Evolutionary conservation across 1,140 invertebrate species (phyloP).

Genomic region (Venturia canescens): DNA sequence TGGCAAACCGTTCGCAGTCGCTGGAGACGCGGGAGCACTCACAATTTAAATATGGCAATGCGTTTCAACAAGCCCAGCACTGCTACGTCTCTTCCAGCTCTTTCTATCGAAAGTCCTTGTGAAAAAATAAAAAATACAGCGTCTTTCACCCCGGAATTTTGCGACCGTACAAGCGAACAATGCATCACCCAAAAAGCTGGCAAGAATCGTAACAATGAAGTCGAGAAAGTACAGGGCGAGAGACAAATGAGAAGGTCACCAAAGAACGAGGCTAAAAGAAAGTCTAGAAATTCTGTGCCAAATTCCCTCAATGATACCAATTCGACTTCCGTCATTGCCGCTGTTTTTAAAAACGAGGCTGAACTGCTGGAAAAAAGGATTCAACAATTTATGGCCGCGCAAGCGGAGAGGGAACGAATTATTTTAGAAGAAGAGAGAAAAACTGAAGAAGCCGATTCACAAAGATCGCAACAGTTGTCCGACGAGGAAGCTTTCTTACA

Average conservation of each 20-base stretch:
- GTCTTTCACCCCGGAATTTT: conserved; percentile 62
- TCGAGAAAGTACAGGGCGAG: conserved; percentile 61
- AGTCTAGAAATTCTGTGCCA: conserved; percentile 31
- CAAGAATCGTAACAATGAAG: conserved; percentile 62
- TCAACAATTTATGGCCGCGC: conserved; percentile 74
- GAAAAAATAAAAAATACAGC: conserved; percentile 72
- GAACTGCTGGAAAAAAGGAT: conserved; percentile 76
- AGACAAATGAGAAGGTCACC: conserved; percentile 28
- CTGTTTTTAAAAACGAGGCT: conserved; percentile 76
- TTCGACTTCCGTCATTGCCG: conserved; percentile 74
- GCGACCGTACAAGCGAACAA: conserved; percentile 13
- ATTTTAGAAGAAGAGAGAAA: conserved; percentile 76
- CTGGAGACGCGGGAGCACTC: conserved; percentile 71
- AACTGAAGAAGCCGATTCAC: conserved; percentile 76
- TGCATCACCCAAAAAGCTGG: conserved; percentile 55
- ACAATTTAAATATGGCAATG: conserved; percentile 73
- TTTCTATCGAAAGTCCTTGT: conserved; percentile 72
- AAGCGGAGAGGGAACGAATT: conserved; percentile 74
- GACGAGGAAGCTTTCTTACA: conserved; percentile 89
- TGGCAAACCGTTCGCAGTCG: conserved; percentile 83
- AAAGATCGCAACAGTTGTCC: conserved; percentile 80
- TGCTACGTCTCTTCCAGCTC: conserved; percentile 79
- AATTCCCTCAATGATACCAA: conserved; percentile 62
- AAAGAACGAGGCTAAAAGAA: conserved; percentile 37
- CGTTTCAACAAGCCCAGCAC: conserved; percentile 78